Evolutionary conservation across 2,113 vertebrate species (phyloP), one percentile per base, ranked within the genome.

Genomic region (Caranx melampygus): DNA sequence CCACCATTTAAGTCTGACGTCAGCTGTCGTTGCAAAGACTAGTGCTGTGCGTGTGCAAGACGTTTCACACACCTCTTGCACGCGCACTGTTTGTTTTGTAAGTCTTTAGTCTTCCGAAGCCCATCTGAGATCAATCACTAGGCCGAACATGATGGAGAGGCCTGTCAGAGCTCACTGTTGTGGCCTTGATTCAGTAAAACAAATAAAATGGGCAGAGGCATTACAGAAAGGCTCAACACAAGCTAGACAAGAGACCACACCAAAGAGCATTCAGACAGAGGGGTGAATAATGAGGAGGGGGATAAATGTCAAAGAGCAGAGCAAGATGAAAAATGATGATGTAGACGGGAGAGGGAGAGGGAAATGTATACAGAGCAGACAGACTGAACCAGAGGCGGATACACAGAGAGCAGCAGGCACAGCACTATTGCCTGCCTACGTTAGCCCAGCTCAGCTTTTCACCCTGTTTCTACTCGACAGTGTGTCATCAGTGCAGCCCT

Each of bases 111-210:
- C 90, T 93, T 84, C 83, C 18, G 42, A 80, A 90, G 88, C 89
- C 87, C 80, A 82, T 91, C 82, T 83, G 81, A 93, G 91, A 93
- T 95, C 92, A 91, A 95, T 95, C 93, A 91, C 86, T 9, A 62
- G 83, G 78, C 70, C 54, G 75, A 76, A 85, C 72, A 85, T 94
- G 93, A 95, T 94, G 91, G 92, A 94, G 88, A 78, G 90, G 86
- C 89, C 93, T 91, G 93, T 94, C 94, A 92, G 74, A 44, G 79
- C 82, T 73, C 71, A 72, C 85, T 75, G 87, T 78, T 78, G 84
- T 87, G 89, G 93, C 94, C 93, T 95, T 92, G 91, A 93, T 91
- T 92, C 86, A 59, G 81, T 89, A 86, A 92, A 91, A 92, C 86
- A 92, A 94, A 92, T 90, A 89, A 88, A 94, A 91, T 64, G 68